Evolutionary conservation across 2,888 invertebrate species (phyloP).

Genomic region (Dermolepida albohirtum): DNA sequence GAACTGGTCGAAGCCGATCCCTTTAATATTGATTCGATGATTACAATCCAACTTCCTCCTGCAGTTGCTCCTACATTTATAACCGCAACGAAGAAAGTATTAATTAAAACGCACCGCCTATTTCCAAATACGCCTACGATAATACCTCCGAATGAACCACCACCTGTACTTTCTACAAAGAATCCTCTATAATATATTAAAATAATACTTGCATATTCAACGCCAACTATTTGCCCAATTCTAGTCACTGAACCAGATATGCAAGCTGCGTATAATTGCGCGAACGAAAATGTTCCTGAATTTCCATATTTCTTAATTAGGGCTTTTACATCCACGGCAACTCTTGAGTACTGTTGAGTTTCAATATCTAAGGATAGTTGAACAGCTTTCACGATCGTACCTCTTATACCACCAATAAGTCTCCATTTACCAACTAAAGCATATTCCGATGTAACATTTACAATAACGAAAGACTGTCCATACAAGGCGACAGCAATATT

Average conservation of each 20-base stretch:
- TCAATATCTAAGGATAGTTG: not conserved
- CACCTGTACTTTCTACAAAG: not conserved
- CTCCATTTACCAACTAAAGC: not conserved
- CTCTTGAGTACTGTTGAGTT: not conserved
- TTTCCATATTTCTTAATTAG: constrained; percentile 4
- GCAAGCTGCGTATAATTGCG: not conserved
- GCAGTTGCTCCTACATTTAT: not conserved
- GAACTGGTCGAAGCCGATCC: too few species aligned
- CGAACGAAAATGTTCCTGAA: not conserved
- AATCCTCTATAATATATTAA: not conserved
- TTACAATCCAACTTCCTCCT: not conserved
- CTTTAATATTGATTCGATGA: too few species aligned
- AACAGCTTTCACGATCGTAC: not conserved
- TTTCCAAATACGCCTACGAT: constrained; percentile 5
- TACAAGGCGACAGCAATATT: constrained; percentile 23
- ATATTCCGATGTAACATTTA: constrained; percentile 3
- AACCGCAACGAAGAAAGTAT: not conserved
- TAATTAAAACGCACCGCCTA: not conserved
- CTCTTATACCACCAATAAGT: not conserved
- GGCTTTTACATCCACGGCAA: constrained; percentile 9
- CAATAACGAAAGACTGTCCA: not conserved
- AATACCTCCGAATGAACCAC: constrained; percentile 11
- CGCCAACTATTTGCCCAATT: not conserved
- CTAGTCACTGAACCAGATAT: constrained; percentile 2
- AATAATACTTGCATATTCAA: constrained; percentile 1